These are phyloP conservation scores for Vanessa tameamea DNA, from an alignment of 1,140 invertebrate genomes.

Conservation along the genomic window DNA sequence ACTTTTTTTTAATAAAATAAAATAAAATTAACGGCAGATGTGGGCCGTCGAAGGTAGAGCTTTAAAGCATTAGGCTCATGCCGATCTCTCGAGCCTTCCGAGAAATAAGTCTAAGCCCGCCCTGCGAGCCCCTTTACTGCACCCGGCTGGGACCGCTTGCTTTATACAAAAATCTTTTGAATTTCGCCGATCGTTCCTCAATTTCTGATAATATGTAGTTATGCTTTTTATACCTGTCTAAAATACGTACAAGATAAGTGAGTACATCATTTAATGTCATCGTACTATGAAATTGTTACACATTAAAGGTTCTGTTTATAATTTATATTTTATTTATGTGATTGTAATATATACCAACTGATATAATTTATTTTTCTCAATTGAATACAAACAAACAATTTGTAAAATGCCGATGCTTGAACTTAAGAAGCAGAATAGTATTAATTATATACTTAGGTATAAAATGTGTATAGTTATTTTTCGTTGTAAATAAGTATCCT, in stretches of 20 bases:
- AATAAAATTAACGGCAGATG: constrained; percentile 73
- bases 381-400: too few relatives aligned
- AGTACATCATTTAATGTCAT: neutral
- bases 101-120: constrained; percentile 57
- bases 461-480: too few relatives aligned
- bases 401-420: too few relatives aligned
- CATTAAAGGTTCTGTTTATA: too few relatives aligned
- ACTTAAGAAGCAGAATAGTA: too few relatives aligned
- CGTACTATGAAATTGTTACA: too few relatives aligned
- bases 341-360: too few relatives aligned
- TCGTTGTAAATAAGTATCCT: too few relatives aligned
- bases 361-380: too few relatives aligned
- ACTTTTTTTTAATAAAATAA: constrained; percentile 58
- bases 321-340: too few relatives aligned
- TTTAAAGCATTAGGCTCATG: constrained; percentile 52
- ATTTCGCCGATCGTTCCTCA: constrained; percentile 58
- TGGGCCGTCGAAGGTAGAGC: constrained; percentile 55
- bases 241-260: neutral
- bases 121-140: constrained; percentile 47
- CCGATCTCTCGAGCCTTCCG: constrained; percentile 65
- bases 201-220: constrained; percentile 12
- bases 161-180: constrained; percentile 64
- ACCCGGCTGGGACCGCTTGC: constrained; percentile 51
- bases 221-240: constrained; percentile 20
- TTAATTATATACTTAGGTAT: too few relatives aligned